Percentiles rank a stretch among this genome's conserved stretches.
phyloP scores from a whole-genome alignment of 2,113 vertebrate genomes.

The Balaenoptera acutorostrata region DNA sequence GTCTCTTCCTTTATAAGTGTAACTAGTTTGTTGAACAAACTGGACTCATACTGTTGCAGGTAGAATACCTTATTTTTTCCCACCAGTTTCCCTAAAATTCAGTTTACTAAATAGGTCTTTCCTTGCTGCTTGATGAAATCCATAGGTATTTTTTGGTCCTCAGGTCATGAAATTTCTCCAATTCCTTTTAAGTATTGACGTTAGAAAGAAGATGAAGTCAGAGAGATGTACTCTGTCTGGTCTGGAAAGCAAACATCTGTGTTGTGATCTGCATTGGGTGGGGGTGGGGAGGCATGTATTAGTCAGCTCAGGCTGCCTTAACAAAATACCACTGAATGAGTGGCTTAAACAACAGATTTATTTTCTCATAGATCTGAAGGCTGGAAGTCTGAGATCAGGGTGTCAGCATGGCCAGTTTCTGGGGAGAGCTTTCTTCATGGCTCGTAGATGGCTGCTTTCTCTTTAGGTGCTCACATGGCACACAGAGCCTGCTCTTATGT shows the following conservation, averaged over 20 bases:
- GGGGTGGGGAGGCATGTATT: not conserved
- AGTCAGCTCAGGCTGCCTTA: not conserved
- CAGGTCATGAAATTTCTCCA: not conserved
- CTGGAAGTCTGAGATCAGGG: not conserved
- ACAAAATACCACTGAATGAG: not conserved
- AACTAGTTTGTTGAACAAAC: not conserved
- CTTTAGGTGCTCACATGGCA: not conserved
- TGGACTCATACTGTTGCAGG: not conserved
- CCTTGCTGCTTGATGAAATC: not conserved
- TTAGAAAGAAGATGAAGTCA: not conserved
- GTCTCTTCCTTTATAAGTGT: not conserved
- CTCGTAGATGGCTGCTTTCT: not conserved
- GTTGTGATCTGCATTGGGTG: not conserved
- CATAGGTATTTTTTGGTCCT: not conserved
- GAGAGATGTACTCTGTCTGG: not conserved
- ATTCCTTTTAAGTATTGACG: not conserved
- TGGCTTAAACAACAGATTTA: not conserved
- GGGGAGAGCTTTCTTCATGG: not conserved
- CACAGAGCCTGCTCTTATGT: not conserved
- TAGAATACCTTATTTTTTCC: not conserved
- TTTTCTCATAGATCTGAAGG: not conserved
- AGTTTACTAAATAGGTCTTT: not conserved
- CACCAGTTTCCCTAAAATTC: not conserved
- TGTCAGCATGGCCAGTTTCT: not conserved
- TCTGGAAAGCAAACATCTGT: not conserved